Evolutionary conservation across 2,888 invertebrate genomes (phyloP), one percentile per base, ranked within the genome.

Genomic region (Zhuqinia jingwanae): DNA sequence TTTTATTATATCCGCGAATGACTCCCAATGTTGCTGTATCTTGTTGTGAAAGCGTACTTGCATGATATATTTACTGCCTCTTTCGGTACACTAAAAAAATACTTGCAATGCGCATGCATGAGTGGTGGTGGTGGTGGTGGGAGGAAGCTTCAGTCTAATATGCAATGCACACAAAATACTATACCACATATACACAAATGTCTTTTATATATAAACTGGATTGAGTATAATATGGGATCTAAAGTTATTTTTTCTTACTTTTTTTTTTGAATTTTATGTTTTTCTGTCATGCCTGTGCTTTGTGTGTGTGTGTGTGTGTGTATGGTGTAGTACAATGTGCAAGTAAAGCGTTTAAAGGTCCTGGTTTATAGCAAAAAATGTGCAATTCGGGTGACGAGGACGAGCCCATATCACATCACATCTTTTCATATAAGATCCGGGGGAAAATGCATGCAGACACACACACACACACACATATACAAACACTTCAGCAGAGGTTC

Each of bases 1-100:
- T 76, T 84, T 84, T 77, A 84, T 84, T 84, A 77, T 84, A 84
- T 84, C 77, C 77, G 65, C 77, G 77, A 84, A 84, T 65, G 82
- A 50, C 84, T 77, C 84, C 76, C 77, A 84, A 84, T 65, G 77
- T 60, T 76, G 76, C 36, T 73, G 60, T 75, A 82, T 83, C 50
- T 36, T 53, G 68, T 30, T 50, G 56, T 36, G 65, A 47, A 84
- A 77, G 65, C 68, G 84, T 53, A 84, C 84, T 77, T 84, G 65
- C 30, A 76, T 82, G 84, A 77, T 84, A 68, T 68, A 84, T 77
- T 76, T 77, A 84, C 77, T 84, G 75, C 82, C 82, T 77, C 68
- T 81, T 70, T 81, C 42, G 65, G 65, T 56, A 42, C 58, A 84
- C 83, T 76, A 76, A 76, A 76, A 63, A 45, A n/a, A n/a, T n/a